Evolutionary conservation across 2,797 vertebrate genomes (phyloP).

Genomic region (Cyclura pinguis): DNA sequence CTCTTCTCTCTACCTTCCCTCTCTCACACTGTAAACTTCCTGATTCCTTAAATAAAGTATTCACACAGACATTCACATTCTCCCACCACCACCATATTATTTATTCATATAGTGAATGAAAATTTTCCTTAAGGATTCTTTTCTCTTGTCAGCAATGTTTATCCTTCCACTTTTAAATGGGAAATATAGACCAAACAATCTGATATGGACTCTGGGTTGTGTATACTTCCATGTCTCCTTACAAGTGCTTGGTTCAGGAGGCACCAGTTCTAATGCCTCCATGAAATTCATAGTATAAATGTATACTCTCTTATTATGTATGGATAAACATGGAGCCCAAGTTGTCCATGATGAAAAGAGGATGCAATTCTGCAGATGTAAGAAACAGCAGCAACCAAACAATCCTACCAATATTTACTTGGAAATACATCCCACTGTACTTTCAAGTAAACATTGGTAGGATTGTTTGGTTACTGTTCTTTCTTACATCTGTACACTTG

Average conservation of each 20-base stretch:
- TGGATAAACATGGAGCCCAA: no score
- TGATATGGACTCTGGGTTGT: conserved; percentile 69
- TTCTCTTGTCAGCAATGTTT: conserved; percentile 62
- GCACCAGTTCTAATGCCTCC: conserved; percentile 53
- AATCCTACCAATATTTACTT: no score
- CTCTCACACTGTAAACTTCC: conserved; percentile 36
- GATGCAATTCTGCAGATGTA: no score
- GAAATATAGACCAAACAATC: conserved; percentile 74
- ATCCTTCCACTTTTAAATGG: conserved; percentile 68
- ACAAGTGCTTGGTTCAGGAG: conserved; percentile 51
- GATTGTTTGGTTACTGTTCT: no score
- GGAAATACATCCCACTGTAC: no score
- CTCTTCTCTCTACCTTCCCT: not conserved
- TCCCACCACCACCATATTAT: conserved; percentile 1
- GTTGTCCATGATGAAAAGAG: no score
- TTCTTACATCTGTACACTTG: no score
- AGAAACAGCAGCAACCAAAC: no score
- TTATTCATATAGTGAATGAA: conserved; percentile 46
- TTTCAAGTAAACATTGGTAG: no score
- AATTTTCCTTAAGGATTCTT: conserved; percentile 67
- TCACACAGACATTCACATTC: conserved; percentile 51
- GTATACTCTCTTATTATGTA: conserved; percentile 6
- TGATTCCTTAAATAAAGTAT: conserved; percentile 17
- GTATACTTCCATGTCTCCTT: conserved; percentile 67
- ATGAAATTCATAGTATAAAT: conserved; percentile 57